Evolutionary conservation across 2,888 invertebrate genomes (phyloP).

Genomic region (Cheilosia scutellata): DNA sequence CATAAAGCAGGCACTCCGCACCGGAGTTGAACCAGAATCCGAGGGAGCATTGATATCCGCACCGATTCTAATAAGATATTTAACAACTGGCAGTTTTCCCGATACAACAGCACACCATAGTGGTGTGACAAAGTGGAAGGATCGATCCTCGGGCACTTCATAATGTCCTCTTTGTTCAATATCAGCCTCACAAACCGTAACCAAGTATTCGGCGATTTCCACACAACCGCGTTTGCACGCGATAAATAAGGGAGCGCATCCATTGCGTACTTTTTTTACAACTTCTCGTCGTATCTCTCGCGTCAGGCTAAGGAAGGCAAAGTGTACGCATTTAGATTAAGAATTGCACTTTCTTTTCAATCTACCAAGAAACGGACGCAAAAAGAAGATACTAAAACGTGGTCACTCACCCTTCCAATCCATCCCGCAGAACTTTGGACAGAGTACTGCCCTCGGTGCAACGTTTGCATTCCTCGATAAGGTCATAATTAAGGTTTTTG

Average conservation of each 20-base stretch:
- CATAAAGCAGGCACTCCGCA: slow-evolving; percentile 97
- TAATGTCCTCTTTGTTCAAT: slow-evolving; percentile 94
- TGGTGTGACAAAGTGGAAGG: slow-evolving; percentile 91
- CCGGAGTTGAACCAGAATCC: slow-evolving; percentile 95
- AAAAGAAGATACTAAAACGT: slow-evolving; percentile 16
- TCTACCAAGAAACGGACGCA: not conserved
- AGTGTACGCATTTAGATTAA: slow-evolving; percentile 17
- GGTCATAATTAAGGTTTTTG: slow-evolving; percentile 81
- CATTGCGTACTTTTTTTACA: slow-evolving; percentile 88
- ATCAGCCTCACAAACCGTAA: slow-evolving; percentile 92
- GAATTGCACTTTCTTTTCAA: slow-evolving; percentile 25
- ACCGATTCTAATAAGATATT: slow-evolving; percentile 90
- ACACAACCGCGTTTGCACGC: slow-evolving; percentile 89
- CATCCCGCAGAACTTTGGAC: slow-evolving; percentile 80
- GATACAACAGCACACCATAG: slow-evolving; percentile 97
- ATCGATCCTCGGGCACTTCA: slow-evolving; percentile 92
- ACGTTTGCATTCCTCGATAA: slow-evolving; percentile 82
- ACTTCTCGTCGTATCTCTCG: slow-evolving; percentile 88
- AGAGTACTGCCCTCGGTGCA: slow-evolving; percentile 81
- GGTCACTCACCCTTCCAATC: slow-evolving; percentile 81
- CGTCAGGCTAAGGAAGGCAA: slow-evolving; percentile 84
- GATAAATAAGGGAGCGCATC: slow-evolving; percentile 91
- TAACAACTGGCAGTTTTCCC: slow-evolving; percentile 91
- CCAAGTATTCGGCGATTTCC: slow-evolving; percentile 93
- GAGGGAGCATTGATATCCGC: slow-evolving; percentile 94